Conservation (phyloP, 2,113 vertebrate genomes). For the Motacilla tschutschensis region DNA sequence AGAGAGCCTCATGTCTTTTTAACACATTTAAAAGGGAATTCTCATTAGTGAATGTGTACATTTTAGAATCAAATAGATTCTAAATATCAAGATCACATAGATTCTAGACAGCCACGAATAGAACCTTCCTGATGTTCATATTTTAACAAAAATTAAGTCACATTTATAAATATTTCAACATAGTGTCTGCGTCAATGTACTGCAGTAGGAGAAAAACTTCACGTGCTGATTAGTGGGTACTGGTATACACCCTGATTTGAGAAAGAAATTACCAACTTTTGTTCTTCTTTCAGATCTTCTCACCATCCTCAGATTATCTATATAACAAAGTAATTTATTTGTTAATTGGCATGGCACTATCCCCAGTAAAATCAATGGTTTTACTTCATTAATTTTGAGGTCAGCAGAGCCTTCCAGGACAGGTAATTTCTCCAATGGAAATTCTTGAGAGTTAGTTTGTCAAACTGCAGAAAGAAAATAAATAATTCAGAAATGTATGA, state of each 20-base stretch:
- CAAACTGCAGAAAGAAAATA: slow-evolving; percentile 20
- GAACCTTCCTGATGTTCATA: background rate
- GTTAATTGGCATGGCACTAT: slow-evolving; percentile 20
- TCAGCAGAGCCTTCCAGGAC: slow-evolving; percentile 18
- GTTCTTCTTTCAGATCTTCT: background rate
- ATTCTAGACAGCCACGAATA: background rate
- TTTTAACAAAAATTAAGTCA: background rate
- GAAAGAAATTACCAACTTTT: background rate
- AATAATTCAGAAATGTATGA: background rate
- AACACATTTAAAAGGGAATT: background rate
- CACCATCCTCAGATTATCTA: background rate
- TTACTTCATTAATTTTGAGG: slow-evolving; percentile 25
- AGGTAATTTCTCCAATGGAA: slow-evolving; percentile 24
- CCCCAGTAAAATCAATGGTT: background rate
- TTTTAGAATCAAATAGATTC: background rate
- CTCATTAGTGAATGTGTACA: background rate
- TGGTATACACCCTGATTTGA: background rate
- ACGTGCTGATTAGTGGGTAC: background rate
- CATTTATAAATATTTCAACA: background rate
- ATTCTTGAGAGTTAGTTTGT: slow-evolving; percentile 17
- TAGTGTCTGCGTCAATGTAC: background rate
- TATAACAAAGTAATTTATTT: background rate
- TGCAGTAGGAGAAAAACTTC: background rate
- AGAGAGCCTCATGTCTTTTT: background rate
- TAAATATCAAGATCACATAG: background rate